phyloP scores from a whole-genome alignment of 2,113 vertebrate species.

The Aptenodytes patagonicus region DNA sequence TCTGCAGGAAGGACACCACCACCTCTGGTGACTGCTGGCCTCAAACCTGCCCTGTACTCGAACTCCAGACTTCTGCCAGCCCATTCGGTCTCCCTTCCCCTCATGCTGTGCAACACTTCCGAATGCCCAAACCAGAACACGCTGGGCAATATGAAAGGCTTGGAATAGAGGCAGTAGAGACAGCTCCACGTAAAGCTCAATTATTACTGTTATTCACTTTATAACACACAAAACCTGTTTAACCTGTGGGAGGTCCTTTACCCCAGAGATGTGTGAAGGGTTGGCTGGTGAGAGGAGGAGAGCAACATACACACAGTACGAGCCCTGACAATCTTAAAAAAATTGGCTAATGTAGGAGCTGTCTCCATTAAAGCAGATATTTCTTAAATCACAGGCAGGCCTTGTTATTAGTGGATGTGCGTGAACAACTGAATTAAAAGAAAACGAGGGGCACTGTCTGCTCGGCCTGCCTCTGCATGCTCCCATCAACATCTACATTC shows the following conservation, averaged over 20 bases:
- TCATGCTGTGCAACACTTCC: not conserved
- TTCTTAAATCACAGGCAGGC: not conserved
- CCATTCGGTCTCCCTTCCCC: not conserved
- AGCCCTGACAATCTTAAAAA: not conserved
- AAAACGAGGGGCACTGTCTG: not conserved
- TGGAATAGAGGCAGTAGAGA: not conserved
- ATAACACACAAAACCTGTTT: not conserved
- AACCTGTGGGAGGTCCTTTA: not conserved
- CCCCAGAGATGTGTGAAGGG: not conserved
- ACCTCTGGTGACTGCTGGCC: not conserved
- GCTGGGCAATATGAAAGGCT: not conserved
- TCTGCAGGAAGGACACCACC: not conserved
- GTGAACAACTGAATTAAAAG: not conserved
- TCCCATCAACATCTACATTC: not conserved
- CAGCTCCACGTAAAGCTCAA: not conserved
- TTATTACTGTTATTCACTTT: not conserved
- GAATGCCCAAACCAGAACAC: not conserved
- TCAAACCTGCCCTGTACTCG: not conserved
- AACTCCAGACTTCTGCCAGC: not conserved
- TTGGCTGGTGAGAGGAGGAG: not conserved
- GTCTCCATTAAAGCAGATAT: not conserved
- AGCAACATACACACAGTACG: not conserved
- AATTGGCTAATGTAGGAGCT: not conserved
- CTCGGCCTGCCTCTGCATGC: not conserved
- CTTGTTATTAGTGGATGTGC: not conserved